Conservation (phyloP, 2,113 vertebrate species). For the Sterna hirundo region DNA sequence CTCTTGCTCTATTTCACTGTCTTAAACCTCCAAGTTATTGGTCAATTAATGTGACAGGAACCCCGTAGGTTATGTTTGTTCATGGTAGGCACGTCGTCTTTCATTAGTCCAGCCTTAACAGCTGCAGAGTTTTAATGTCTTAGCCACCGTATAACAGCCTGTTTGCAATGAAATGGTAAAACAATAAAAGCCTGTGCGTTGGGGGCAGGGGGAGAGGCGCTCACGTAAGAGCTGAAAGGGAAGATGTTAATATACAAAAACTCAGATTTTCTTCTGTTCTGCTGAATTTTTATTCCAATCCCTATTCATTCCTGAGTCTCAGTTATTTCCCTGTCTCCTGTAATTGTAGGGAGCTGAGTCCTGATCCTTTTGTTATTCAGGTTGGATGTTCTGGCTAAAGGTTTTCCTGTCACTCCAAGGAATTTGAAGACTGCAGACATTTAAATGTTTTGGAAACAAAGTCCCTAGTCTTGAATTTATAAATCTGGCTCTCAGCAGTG, state of each 20-base stretch:
- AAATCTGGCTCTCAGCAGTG: background rate
- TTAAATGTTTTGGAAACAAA: conserved; percentile 19
- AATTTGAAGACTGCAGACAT: background rate
- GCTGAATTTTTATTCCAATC: background rate
- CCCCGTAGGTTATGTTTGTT: conserved; percentile 28
- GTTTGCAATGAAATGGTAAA: background rate
- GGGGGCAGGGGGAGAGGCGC: background rate
- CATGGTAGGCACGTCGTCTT: conserved; percentile 9
- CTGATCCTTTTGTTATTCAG: background rate
- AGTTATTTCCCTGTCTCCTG: background rate
- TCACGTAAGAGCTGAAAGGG: background rate
- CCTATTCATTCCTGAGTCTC: background rate
- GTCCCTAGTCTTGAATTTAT: background rate
- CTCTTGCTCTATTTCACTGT: conserved; percentile 27
- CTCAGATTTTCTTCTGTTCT: background rate
- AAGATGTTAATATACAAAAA: background rate
- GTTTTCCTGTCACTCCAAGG: background rate
- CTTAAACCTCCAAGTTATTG: conserved; percentile 18
- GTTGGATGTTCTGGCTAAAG: background rate
- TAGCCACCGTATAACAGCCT: background rate
- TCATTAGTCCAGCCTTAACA: conserved; percentile 7
- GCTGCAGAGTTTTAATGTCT: background rate
- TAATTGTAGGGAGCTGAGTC: background rate
- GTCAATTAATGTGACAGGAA: conserved; percentile 32
- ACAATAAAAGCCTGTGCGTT: background rate